Evolutionary conservation across 2,888 invertebrate species (phyloP).

Genomic region (Mythimna albipuncta): DNA sequence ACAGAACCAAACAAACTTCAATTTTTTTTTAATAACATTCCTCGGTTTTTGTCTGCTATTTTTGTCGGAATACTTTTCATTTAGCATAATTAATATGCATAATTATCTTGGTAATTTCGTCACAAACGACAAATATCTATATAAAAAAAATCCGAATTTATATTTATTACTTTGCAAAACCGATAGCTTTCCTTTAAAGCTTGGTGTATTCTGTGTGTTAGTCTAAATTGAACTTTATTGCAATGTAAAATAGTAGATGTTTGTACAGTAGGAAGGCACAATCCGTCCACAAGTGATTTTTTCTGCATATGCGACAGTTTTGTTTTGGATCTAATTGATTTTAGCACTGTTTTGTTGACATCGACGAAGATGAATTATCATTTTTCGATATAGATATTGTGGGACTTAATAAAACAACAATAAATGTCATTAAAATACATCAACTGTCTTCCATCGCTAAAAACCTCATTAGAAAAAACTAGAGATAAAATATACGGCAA

Average conservation of each 20-base stretch:
- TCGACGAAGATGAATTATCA: constrained; percentile 17
- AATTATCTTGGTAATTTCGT: neutral
- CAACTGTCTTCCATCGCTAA: neutral
- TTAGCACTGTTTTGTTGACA: constrained; percentile 38
- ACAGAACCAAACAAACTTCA: constrained; percentile 1
- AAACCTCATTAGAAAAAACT: neutral
- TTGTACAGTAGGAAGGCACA: constrained; percentile 73
- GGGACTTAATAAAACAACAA: neutral
- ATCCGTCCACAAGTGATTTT: constrained; percentile 83
- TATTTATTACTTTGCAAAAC: constrained; percentile 62
- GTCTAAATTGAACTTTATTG: constrained; percentile 54
- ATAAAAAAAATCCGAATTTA: constrained; percentile 64
- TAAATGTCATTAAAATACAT: neutral
- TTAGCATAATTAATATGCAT: neutral
- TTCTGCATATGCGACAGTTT: constrained; percentile 63
- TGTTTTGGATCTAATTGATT: constrained; percentile 28
- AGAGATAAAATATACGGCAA: neutral
- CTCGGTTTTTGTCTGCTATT: constrained; percentile 17
- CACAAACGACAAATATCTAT: constrained; percentile 60
- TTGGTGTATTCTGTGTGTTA: constrained; percentile 57
- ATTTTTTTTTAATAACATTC: constrained; percentile 20
- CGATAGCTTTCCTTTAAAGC: constrained; percentile 54
- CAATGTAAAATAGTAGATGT: constrained; percentile 59
- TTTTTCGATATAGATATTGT: neutral
- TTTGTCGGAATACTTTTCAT: constrained; percentile 21